These are phyloP conservation scores for Gulo gulo DNA, from an alignment of 2,113 vertebrate genomes.

Conservation along the genomic window DNA sequence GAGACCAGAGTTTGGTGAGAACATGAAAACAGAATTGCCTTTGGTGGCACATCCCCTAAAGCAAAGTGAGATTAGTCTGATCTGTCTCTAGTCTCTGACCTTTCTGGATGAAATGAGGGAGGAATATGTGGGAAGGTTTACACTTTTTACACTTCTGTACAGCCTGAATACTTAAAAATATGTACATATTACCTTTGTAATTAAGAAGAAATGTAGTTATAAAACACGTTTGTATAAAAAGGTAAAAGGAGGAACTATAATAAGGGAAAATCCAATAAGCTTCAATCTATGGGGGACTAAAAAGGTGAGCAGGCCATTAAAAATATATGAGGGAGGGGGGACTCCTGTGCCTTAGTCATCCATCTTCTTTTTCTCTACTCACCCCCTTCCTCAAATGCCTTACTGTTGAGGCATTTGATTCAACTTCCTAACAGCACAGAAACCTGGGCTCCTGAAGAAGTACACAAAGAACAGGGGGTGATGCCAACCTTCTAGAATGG, in stretches of 20 bases:
- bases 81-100: slow-evolving; percentile 10
- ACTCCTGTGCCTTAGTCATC: neutral
- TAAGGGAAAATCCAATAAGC: slow-evolving; percentile 4
- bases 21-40: slow-evolving; percentile 5
- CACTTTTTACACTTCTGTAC: slow-evolving; percentile 17
- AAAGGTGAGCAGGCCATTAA: neutral
- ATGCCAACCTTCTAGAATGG: slow-evolving; percentile 48
- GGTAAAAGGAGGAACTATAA: neutral
- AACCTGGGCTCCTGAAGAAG: slow-evolving; percentile 17
- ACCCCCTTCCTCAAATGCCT: neutral
- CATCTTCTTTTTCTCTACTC: neutral
- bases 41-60: neutral
- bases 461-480: neutral
- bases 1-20: slow-evolving; percentile 9
- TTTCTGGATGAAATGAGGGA: slow-evolving; percentile 39
- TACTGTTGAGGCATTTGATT: neutral
- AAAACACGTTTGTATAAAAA: slow-evolving; percentile 11
- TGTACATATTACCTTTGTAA: slow-evolving; percentile 2
- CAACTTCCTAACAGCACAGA: slow-evolving; percentile 29
- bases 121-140: neutral
- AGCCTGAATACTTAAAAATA: slow-evolving; percentile 24
- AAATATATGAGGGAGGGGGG: neutral
- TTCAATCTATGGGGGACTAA: neutral
- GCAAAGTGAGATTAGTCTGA: neutral
- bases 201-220: slow-evolving; percentile 25